Conservation (phyloP, 1,140 invertebrate species). For the Venustaconcha ellipsiformis region DNA sequence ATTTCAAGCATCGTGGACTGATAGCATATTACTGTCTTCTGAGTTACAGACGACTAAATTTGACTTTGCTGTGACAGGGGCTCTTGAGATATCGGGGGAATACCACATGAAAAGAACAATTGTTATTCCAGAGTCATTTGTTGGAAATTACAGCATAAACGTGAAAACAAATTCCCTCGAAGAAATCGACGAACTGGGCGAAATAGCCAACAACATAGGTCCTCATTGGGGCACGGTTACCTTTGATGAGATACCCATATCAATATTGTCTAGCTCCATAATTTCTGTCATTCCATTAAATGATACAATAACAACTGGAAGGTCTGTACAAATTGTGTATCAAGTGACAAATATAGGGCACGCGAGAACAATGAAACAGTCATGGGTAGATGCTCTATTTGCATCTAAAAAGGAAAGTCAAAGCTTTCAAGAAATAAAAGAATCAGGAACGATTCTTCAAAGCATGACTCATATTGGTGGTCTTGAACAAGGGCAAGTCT, state of each 20-base stretch:
- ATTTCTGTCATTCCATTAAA: neutral
- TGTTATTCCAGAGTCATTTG: neutral
- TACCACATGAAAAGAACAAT: neutral
- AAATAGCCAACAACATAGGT: conserved; percentile 1
- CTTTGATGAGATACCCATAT: neutral
- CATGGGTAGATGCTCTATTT: conserved; percentile 13
- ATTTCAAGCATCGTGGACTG: neutral
- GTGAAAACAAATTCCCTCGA: neutral
- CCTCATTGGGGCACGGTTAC: neutral
- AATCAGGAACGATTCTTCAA: neutral
- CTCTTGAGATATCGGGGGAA: neutral
- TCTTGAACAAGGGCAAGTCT: neutral
- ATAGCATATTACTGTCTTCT: neutral
- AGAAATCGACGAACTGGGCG: conserved; percentile 1
- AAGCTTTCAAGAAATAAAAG: neutral
- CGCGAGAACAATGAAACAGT: neutral
- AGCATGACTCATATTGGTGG: conserved; percentile 1
- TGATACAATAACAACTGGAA: neutral
- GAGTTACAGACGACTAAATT: neutral
- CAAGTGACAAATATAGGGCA: conserved; percentile 1
- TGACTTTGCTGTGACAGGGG: neutral
- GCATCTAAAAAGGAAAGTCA: neutral
- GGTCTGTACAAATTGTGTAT: neutral
- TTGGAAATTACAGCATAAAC: neutral
- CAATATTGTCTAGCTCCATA: neutral